Evolutionary conservation across 1,140 invertebrate species (phyloP).

Genomic region (Mamestra configurata): DNA sequence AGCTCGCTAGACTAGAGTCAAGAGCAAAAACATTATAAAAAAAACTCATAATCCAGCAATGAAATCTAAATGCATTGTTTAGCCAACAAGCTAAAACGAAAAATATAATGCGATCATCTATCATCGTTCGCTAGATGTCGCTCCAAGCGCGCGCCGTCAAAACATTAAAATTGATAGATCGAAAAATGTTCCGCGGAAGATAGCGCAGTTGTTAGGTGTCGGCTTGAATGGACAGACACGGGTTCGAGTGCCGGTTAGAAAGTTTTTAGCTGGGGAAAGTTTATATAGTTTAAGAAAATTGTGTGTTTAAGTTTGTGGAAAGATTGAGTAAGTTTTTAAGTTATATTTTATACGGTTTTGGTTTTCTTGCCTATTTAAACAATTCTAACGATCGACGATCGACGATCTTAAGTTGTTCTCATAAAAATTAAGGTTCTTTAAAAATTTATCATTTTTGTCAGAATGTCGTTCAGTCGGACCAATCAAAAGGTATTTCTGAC

Average conservation of each 20-base stretch:
- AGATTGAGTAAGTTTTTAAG: too few relatives aligned
- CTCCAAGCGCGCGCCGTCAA: conserved; percentile 18
- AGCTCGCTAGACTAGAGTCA: too few relatives aligned
- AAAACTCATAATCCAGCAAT: not conserved
- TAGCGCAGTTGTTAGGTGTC: conserved; percentile 4
- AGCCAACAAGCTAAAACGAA: not conserved
- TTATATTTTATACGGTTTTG: too few relatives aligned
- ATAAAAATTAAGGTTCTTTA: not conserved
- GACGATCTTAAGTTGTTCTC: too few relatives aligned
- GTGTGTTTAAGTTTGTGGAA: too few relatives aligned
- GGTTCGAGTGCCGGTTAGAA: not conserved
- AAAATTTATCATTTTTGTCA: too few relatives aligned
- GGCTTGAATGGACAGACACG: not conserved
- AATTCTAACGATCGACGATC: too few relatives aligned
- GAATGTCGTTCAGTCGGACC: too few relatives aligned
- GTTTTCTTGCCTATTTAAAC: too few relatives aligned
- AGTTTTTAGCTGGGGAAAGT: not conserved
- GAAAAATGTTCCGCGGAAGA: not conserved
- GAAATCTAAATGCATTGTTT: not conserved
- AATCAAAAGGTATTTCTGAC: too few relatives aligned
- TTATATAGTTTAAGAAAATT: not conserved
- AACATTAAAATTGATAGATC: conserved; percentile 18
- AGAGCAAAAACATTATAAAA: not conserved
- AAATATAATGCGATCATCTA: not conserved
- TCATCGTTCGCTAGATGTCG: conserved; percentile 33